These are phyloP conservation scores for Panurus biarmicus DNA, from an alignment of 2,113 vertebrate genomes.

Conservation along the genomic window DNA sequence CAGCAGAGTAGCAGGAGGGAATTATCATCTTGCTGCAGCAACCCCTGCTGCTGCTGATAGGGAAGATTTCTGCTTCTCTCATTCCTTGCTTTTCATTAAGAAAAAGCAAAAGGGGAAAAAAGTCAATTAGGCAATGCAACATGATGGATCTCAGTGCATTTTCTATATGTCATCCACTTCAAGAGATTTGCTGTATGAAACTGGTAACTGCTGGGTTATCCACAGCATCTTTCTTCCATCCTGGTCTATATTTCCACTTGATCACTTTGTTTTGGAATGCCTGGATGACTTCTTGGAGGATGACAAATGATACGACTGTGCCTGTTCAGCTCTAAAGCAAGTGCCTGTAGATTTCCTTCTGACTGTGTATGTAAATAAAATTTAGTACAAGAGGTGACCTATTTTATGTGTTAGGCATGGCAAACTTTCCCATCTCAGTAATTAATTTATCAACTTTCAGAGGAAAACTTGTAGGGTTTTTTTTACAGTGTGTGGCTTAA, in stretches of 20 bases:
- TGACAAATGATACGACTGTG: neutral
- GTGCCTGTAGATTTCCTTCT: neutral
- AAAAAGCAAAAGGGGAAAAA: neutral
- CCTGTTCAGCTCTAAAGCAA: neutral
- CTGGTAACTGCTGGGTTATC: neutral
- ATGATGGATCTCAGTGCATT: neutral
- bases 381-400: neutral
- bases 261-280: neutral
- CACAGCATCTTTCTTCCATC: neutral
- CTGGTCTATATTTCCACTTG: neutral
- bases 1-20: constrained; percentile 26
- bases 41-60: constrained; percentile 51
- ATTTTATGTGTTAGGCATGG: neutral
- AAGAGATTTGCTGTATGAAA: neutral
- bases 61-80: constrained; percentile 29
- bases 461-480: neutral
- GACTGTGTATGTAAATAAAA: neutral
- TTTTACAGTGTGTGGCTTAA: neutral
- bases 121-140: neutral
- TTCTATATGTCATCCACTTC: neutral
- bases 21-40: constrained; percentile 59
- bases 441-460: neutral
- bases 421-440: neutral
- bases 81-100: neutral
- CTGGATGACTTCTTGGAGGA: neutral